phyloP scores from a whole-genome alignment of 2,113 vertebrate species.

The rabbit (Oryctolagus cuniculus) region mOryCun1.1 NC_091436.1:38621001-38621500 shows the following conservation, averaged over 20 bases:
- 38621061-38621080: background rate
- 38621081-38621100: background rate
- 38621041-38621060: background rate
- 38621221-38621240: background rate
- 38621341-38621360: background rate
- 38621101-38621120: background rate
- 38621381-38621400: background rate
- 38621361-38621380: background rate
- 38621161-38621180: background rate
- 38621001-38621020: background rate
- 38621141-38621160: background rate
- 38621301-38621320: background rate
- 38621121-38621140: background rate
- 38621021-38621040: background rate
- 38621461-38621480: background rate
- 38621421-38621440: rapidly evolving
- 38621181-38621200: background rate
- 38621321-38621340: background rate
- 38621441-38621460: background rate
- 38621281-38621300: background rate
- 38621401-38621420: background rate
- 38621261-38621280: background rate
- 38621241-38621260: background rate
- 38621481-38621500: background rate
- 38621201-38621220: background rate